Conservation (phyloP, 2,113 vertebrate genomes). For the Cyanocitta stelleri region DNA sequence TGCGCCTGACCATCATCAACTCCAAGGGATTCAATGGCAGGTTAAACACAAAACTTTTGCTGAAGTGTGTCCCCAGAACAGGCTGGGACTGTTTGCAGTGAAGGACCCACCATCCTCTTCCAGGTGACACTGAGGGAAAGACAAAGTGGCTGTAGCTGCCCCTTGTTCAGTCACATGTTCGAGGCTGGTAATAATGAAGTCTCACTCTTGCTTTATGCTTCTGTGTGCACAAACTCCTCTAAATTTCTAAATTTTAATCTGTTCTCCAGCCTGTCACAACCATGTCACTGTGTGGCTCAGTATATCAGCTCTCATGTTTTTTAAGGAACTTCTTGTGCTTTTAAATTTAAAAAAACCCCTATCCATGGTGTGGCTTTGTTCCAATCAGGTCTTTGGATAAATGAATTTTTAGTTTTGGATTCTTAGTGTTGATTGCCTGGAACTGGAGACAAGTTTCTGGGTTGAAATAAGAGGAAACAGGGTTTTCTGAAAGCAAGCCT, state of each 20-base stretch:
- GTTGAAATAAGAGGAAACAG: background rate
- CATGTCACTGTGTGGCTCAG: background rate
- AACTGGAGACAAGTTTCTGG: background rate
- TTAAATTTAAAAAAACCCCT: background rate
- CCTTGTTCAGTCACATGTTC: fast-evolving
- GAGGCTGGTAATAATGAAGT: background rate
- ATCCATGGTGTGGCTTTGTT: background rate
- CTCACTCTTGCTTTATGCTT: background rate
- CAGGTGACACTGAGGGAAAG: background rate
- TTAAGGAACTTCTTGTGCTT: background rate
- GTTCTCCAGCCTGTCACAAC: background rate
- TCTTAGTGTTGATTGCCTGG: background rate
- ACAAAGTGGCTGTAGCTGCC: background rate
- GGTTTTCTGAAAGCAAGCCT: background rate
- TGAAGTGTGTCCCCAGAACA: background rate
- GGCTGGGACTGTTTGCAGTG: background rate
- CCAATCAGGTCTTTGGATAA: background rate
- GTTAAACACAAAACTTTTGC: background rate
- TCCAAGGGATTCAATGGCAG: background rate
- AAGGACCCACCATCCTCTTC: background rate
- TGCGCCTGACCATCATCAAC: background rate
- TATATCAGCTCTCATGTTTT: background rate
- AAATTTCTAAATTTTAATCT: background rate
- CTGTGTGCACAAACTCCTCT: background rate
- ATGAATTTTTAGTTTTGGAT: background rate